Base-by-base conservation (phyloP, 64 coral and sea anemone species). In the Anthopleura sola region DNA sequence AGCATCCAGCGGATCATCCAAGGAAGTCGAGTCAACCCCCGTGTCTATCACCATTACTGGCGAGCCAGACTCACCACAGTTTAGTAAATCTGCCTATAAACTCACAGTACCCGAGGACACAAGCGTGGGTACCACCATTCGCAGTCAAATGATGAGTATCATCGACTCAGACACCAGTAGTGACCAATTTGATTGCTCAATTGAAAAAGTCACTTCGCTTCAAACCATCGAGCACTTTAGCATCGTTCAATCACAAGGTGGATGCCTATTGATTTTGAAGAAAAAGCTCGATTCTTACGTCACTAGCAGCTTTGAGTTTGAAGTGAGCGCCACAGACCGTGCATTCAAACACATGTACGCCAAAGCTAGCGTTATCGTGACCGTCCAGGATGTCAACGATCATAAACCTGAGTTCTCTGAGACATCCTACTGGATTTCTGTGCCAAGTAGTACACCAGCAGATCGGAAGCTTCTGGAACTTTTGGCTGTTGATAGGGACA, bases 271-370 rank as follows among this genome's bases (percentile, higher is more conserved):
- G 49, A 39, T 66, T 5, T 37, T 78, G 40, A 48, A 86, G 60
- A 46, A 51, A 44, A 39, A 32, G 15, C 85, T 91, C 60, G 84
- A 91, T 18, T 48, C 76, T 58, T 81, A 80, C 44, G 28, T 80
- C 15, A 82, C 55, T 3, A 44, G 31, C 31, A 86, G 39, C 5
- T 93, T 53, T 44, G 86, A 55, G 40, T 96, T 96, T 75, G 83
- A 96, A 47, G 94, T 96, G 16, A 90, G 90, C 53, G 94, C 94
- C 5, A 96, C 90, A 36, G 94, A 96, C 88, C 66, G 54, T 23
- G 89, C 51, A 36, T 92, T 92, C 37, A 46, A 58, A 33, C 48
- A 96, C 51, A 92, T 96, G 90, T 96, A 78, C 87, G 94, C 94
- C 29, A 92, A 87, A 24, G 84, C 94, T 34, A 12, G 44, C 74